Evolutionary conservation across 2,113 vertebrate species (phyloP), one percentile per base, ranked within the genome.

Genomic region (Edolisoma coerulescens): DNA sequence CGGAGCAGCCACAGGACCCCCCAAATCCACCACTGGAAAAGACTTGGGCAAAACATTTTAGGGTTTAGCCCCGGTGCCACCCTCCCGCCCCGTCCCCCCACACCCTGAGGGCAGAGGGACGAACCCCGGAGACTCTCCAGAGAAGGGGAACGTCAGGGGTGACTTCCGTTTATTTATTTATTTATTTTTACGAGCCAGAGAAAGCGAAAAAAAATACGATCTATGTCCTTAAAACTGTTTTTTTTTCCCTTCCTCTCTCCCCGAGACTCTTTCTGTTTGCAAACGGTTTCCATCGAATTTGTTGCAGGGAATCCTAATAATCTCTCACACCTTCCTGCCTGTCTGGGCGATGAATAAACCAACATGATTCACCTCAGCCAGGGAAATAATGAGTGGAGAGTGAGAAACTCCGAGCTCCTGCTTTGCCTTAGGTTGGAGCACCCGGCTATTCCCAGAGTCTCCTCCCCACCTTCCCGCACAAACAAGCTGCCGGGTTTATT

Each of bases 21-120:
- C 32, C 50, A 78, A 78, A 69, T 5, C 16, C 61, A 30, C 11
- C 22, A 6, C 13, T 11, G 26, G 10, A 35, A 56, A 76, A 56
- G 10, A 44, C 4, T 4, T 0, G 35, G 35, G 60, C 14, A 87
- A 81, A 91, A 65, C 0, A 2, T 2, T 44, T 19, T 0, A 1
- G 53, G 10, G 15, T 20, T 78, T 78, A 28, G 6, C 24, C 10
- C 19, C 42, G 8, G 23, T 8, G 11, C 26, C 47, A 13, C 14
- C 16, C 1, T 47, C 37, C 22, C 5, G 6, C 14, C 49, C 53
- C 8, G 12, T 32, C 14, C 26, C 26, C 30, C 8, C 52, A 23
- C 41, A 14, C 27, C 19, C 52, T 30, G 41, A 53, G 52, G 37
- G 65, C 59, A 21, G 3, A 5, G 50, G 52, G 6, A 22, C 19